Percentiles rank a stretch among this genome's conserved stretches.
These are phyloP conservation scores for Bombus sylvicola DNA, from an alignment of 1,140 invertebrate genomes.

Conservation along the genomic window DNA sequence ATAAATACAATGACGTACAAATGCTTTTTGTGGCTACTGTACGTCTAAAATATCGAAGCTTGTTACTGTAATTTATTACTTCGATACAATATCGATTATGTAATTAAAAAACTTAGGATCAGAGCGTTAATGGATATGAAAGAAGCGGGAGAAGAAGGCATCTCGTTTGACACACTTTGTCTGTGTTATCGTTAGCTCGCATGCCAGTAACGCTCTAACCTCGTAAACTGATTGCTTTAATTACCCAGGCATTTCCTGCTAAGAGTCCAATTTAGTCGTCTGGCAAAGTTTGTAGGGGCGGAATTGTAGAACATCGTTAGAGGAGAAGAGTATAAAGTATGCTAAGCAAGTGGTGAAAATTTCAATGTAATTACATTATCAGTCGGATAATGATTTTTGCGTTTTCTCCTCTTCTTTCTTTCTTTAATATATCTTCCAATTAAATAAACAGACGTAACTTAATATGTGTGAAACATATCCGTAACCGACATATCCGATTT, in stretches of 20 bases:
- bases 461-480: too few species aligned
- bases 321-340: conserved; percentile 7
- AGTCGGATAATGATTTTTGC: not conserved
- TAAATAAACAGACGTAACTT: too few species aligned
- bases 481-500: not conserved
- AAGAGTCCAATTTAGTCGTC: conserved; percentile 70
- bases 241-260: conserved; percentile 67
- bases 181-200: conserved; percentile 36
- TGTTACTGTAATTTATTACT: not conserved
- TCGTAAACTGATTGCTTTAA: conserved; percentile 71
- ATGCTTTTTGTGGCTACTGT: too few species aligned
- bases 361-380: conserved; percentile 1
- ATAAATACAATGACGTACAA: too few species aligned
- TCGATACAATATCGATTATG: conserved; percentile 15
- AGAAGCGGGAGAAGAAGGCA: conserved; percentile 12
- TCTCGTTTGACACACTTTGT: conserved; percentile 13
- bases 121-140: not conserved
- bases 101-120: not conserved
- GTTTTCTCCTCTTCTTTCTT: not conserved
- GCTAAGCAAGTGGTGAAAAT: not conserved
- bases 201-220: conserved; percentile 41
- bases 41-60: too few species aligned
- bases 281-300: conserved; percentile 50
- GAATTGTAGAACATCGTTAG: not conserved
- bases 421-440: not conserved